Evolutionary conservation across 2,888 invertebrate genomes (phyloP).

Genomic region (Sphaeridia pumilis): DNA sequence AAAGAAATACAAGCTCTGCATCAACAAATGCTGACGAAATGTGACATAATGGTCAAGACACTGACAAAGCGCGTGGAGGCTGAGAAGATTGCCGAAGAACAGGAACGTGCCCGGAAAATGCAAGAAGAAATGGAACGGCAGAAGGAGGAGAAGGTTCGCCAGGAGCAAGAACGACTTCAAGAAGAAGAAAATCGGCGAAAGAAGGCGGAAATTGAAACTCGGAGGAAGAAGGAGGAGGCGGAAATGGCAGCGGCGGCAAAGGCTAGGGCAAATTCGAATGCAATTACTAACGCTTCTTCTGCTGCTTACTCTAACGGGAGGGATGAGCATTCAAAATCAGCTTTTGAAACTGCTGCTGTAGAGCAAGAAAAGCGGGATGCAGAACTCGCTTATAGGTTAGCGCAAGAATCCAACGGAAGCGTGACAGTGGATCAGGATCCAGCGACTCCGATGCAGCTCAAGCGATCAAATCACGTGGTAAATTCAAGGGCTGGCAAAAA

Average conservation of each 20-base stretch:
- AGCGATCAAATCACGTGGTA: conserved; percentile 25
- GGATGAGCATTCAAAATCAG: not conserved
- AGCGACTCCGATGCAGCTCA: conserved; percentile 50
- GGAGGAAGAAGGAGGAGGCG: conserved; percentile 73
- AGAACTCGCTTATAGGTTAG: conserved; percentile 81
- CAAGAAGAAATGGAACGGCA: conserved; percentile 80
- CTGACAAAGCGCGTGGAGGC: conserved; percentile 60
- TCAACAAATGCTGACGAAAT: conserved; percentile 54
- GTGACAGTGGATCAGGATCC: conserved; percentile 52
- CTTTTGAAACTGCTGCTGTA: conserved; percentile 40
- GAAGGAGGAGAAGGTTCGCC: conserved; percentile 63
- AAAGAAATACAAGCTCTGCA: conserved; percentile 60
- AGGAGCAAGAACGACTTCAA: conserved; percentile 56
- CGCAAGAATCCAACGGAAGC: conserved; percentile 64
- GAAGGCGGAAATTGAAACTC: conserved; percentile 76
- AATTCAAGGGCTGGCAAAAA: conserved; percentile 48
- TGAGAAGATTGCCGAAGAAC: conserved; percentile 72
- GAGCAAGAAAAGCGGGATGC: conserved; percentile 92
- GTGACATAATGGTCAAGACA: conserved; percentile 55
- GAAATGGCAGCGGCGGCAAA: conserved; percentile 54
- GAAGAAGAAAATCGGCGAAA: conserved; percentile 70
- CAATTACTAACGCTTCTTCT: not conserved
- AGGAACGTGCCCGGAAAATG: conserved; percentile 68
- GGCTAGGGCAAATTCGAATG: not conserved
- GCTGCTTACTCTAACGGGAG: not conserved